Conservation (phyloP, 2,888 invertebrate genomes). For the Apamea anceps region DNA sequence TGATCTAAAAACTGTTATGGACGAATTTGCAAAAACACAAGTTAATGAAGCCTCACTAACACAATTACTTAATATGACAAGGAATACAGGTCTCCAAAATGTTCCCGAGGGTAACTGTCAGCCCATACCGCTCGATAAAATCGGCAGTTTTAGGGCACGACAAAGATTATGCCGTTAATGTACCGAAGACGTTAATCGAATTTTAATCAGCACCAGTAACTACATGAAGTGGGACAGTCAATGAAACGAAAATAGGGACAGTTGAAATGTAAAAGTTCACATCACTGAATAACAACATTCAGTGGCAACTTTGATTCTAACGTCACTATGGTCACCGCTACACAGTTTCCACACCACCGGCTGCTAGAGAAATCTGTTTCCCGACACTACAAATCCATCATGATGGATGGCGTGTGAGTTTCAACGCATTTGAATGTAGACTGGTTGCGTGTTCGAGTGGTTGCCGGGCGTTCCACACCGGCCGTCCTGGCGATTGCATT, state of each 20-base stretch:
- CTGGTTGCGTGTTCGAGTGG: constrained; percentile 88
- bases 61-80: constrained; percentile 36
- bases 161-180: constrained; percentile 42
- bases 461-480: constrained; percentile 88
- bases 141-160: constrained; percentile 41
- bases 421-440: constrained; percentile 89
- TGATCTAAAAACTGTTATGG: constrained; percentile 75
- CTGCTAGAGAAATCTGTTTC: constrained; percentile 86
- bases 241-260: constrained; percentile 60
- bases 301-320: constrained; percentile 83
- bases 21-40: constrained; percentile 68
- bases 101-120: constrained; percentile 16
- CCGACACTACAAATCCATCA: constrained; percentile 87
- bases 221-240: constrained; percentile 46
- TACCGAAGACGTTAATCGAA: constrained; percentile 41
- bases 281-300: constrained; percentile 86
- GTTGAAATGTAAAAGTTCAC: constrained; percentile 80
- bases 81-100: constrained; percentile 43
- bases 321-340: constrained; percentile 72
- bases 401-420: constrained; percentile 90
- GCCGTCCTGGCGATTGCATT: constrained; percentile 90
- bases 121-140: constrained; percentile 14
- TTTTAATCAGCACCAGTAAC: constrained; percentile 48
- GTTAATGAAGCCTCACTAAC: constrained; percentile 68
- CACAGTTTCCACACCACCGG: constrained; percentile 80